Evolutionary conservation across 1,140 invertebrate species (phyloP), one percentile per base, ranked within the genome.

Genomic region (Ceratitis capitata): DNA sequence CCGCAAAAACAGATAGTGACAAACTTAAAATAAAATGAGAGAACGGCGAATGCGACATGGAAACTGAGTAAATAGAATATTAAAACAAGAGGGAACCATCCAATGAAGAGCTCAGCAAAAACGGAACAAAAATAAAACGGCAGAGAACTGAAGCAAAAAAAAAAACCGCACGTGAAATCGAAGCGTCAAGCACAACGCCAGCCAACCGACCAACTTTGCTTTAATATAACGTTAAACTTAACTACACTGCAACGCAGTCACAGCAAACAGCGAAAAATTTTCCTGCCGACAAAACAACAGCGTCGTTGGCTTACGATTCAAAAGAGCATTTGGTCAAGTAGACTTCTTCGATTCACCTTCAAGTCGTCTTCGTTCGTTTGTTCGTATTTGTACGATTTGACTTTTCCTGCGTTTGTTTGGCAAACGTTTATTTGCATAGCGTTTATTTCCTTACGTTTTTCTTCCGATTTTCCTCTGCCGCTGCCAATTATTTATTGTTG

Each of bases 391-490:
- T 78, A 29, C 10, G 7, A 10, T 78, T 78, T 10, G 39, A 45
- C 3, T 78, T 78, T 78, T 78, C 69, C 69, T 78, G 35, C 19
- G 6, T 42, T 78, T 19, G 32, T 32, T 16, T 78, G 19, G 32
- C 32, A 14, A 29, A 61, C 9, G 32, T 69, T 82, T 53, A n/a
- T 82, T 82, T 83, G 29, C 2, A 19, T n/a, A 49, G 19, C 29
- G 82, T 12, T 51, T 78, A 47, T 35, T 74, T 86, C 82, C 47
- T 83, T 83, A 82, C 82, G 35, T 74, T 82, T 82, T 58, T 85
- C 35, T 82, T 56, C 10, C 29, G n/a, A 58, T 64, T 85, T 51
- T 83, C 42, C 58, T 78, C n/a, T 23, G 35, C 39, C n/a, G 26
- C 69, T 26, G 69, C n/a, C 42, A 78, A 39, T 45, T 78, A n/a